These are phyloP conservation scores for Ophthalmotilapia sp. DNA, from an alignment of 2,113 vertebrate species.

Conservation along the genomic window DNA sequence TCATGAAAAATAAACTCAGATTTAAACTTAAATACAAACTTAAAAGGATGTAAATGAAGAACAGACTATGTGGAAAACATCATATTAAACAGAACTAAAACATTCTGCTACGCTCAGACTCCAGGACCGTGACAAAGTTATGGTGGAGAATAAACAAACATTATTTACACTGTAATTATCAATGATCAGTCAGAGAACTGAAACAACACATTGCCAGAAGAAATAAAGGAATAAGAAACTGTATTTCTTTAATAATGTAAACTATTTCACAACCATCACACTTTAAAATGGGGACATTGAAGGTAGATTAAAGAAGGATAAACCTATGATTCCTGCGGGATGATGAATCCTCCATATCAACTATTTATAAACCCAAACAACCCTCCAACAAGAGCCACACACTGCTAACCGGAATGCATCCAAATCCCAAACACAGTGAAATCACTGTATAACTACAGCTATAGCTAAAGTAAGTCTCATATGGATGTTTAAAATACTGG, in stretches of 20 bases:
- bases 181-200: fast-evolving
- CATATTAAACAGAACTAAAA: fast-evolving
- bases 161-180: not conserved
- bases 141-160: not conserved
- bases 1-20: not conserved
- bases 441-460: fast-evolving
- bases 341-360: not conserved
- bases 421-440: not conserved
- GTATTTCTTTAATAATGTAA: not conserved
- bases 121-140: not conserved
- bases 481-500: not conserved
- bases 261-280: not conserved
- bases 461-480: not conserved
- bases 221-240: not conserved
- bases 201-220: not conserved
- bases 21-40: not conserved
- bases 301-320: not conserved
- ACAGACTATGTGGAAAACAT: not conserved
- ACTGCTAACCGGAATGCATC: not conserved
- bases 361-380: not conserved
- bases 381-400: not conserved
- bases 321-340: not conserved
- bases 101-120: fast-evolving
- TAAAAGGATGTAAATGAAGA: not conserved
- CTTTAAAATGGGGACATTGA: fast-evolving